Percentiles rank a stretch among this genome's conserved stretches.
Conservation (phyloP, 2,888 invertebrate species). For the Electrophaes corylata region DNA sequence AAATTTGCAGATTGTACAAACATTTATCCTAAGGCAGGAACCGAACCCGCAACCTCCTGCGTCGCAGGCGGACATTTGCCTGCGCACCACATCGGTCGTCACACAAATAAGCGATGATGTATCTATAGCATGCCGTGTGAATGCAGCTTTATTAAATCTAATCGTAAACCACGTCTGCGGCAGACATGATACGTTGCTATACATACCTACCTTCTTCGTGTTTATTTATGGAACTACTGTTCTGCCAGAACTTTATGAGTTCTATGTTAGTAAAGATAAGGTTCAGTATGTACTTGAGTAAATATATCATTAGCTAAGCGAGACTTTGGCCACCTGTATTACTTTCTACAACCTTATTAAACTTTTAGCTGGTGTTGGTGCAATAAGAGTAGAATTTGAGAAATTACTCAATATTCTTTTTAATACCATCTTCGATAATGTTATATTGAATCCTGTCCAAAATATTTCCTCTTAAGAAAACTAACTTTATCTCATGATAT, state of each 20-base stretch:
- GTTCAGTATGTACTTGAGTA: background rate
- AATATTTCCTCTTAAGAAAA: too few species aligned
- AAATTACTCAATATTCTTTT: background rate
- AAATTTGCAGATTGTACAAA: too few species aligned
- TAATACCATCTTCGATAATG: too few species aligned
- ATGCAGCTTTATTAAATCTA: slow-evolving; percentile 30
- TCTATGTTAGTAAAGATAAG: background rate
- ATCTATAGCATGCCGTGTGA: background rate
- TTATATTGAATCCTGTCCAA: too few species aligned
- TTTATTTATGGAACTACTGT: slow-evolving; percentile 5
- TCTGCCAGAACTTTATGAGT: background rate
- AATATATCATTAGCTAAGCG: background rate
- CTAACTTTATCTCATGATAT: too few species aligned
- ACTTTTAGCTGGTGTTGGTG: too few species aligned
- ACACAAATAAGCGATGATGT: background rate
- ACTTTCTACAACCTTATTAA: too few species aligned
- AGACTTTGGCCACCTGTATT: too few species aligned
- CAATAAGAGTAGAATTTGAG: background rate
- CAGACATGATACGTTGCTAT: slow-evolving; percentile 30
- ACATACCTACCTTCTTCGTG: slow-evolving; percentile 3
- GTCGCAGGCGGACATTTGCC: too few species aligned
- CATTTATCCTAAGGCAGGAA: too few species aligned
- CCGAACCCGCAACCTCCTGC: too few species aligned
- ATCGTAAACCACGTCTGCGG: slow-evolving; percentile 42
- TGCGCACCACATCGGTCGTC: too few species aligned